Percentiles rank a stretch among this genome's conserved stretches.
These are phyloP conservation scores for Meganola albula DNA, from an alignment of 2,888 invertebrate genomes.

Conservation along the genomic window DNA sequence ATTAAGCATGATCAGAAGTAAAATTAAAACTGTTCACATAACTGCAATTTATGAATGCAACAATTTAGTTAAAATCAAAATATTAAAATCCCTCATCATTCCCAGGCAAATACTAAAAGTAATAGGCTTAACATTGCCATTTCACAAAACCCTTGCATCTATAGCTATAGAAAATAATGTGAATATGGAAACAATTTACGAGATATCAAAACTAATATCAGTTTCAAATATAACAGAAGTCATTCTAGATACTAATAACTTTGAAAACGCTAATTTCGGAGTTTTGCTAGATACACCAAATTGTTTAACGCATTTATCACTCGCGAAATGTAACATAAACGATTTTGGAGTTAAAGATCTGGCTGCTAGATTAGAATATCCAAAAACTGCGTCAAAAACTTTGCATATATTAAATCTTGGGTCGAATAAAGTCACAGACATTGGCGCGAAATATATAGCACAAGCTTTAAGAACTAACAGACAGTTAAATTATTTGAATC, in stretches of 20 bases:
- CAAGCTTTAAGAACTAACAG: constrained; percentile 42
- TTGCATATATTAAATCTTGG: constrained; percentile 43
- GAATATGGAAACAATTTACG: constrained; percentile 31
- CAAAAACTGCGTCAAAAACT: constrained; percentile 36
- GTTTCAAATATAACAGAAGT: constrained; percentile 42
- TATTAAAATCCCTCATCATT: no score
- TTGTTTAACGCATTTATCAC: constrained; percentile 37
- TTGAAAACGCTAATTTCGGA: constrained; percentile 40
- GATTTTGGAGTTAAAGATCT: constrained; percentile 39
- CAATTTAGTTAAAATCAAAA: no score
- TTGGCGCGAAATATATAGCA: constrained; percentile 38
- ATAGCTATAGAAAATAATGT: constrained; percentile 40
- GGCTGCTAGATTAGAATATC: constrained; percentile 28
- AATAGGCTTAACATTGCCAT: constrained; percentile 37
- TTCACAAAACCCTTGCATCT: constrained; percentile 29
- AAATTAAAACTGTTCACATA: no score
- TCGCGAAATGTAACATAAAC: constrained; percentile 44
- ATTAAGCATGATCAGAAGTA: no score
- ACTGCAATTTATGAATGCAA: no score
- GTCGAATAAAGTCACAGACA: constrained; percentile 48
- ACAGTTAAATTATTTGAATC: constrained; percentile 43
- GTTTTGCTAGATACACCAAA: constrained; percentile 32
- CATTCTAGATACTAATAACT: constrained; percentile 37
- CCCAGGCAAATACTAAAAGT: constrained; percentile 40
- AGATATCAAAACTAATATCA: constrained; percentile 38